Evolutionary conservation across 2,888 invertebrate species (phyloP), one percentile per base, ranked within the genome.

Genomic region (Calephelis perditalis): DNA sequence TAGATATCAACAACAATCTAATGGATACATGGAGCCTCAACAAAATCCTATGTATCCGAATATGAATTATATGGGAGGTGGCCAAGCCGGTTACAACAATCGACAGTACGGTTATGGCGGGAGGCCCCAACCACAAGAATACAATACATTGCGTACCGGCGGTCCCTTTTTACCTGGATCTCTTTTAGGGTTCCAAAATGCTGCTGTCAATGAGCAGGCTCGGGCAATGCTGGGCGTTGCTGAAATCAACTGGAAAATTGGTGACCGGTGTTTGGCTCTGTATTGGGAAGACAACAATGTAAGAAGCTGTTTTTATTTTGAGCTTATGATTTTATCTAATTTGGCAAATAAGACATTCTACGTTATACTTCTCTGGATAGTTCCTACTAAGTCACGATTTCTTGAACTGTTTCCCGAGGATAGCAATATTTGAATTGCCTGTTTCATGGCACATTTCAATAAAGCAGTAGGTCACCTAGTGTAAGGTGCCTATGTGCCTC

Each of bases 221-320:
- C 81, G 91, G 15, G 90, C 91, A 36, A 86, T 91, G 91, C 81
- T 91, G 26, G 91, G 89, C n/a, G 90, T 85, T 68, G 91, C 92
- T 0, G 88, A 89, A 56, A 82, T 87, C 79, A 91, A 91, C 68
- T 96, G 96, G 96, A 94, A 94, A 75, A 86, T 93, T 58, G 97
- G 96, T 10, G 97, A 97, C 77, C 92, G 94, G 64, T 97, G 97
- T 76, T 91, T 97, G 83, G 97, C 97, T 7, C 96, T 96, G 74
- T 98, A 98, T 84, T 97, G 97, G 97, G 97, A 97, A 81, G 97
- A 97, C 84, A 95, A 95, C 74, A 94, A 94, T 88, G 97, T 96
- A 78, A 91, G 91, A 74, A 15, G 15, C 5, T 26, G 9, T 47
- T 55, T 58, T 54, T 56, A 26, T 26, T 26, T 3, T 26, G 3